Base-by-base conservation (phyloP, 2,888 invertebrate species). In the Brachycybe producta region DNA sequence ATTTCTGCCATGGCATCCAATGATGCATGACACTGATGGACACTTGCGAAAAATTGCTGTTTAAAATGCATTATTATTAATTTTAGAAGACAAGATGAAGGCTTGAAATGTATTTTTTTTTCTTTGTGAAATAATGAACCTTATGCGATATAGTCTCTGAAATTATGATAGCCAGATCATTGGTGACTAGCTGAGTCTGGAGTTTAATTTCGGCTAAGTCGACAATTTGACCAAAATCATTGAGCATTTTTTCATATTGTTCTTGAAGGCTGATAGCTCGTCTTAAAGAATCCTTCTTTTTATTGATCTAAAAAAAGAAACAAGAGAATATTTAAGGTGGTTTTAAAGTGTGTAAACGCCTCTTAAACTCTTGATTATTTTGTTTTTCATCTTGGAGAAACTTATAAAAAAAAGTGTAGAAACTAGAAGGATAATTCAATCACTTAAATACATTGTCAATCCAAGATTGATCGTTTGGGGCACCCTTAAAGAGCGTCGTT, bases 201-300 rank as follows among this genome's bases (percentile, higher is more conserved):
- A 54, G 26, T 23, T 52, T 54, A 17, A 49, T 80, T 64, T 87
- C 84, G 1, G 88, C 87, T 5, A 87, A 76, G 46, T 84, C 80
- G 2, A 84, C 84, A 27, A 88, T 86, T 63, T 87, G 84, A 8
- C 79, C 78, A 59, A 88, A 86, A 64, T 90, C 88, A 62, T 82
- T 81, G 8, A 90, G 69, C 0, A 86, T 87, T 66, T 87, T 84
- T 61, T 84, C 84, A 62, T 90, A 90, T 63, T 90, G 88, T 60
- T 86, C 85, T 1, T 82, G 80, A 46, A 88, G 67, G 0, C 82
- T 76, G 24, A 82, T 72, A 19, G 84, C 65, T 63, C 86, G 84
- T 4, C 85, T 66, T 0, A 85, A 71, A 45, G 82, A 78, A 54
- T 86, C 84, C 53, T 84, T 74, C 68, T 87, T 84, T 5, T 74